Percentiles rank a stretch among this genome's conserved stretches.
Conservation (phyloP, 2,113 vertebrate species). For the Myiozetetes cayanensis region DNA sequence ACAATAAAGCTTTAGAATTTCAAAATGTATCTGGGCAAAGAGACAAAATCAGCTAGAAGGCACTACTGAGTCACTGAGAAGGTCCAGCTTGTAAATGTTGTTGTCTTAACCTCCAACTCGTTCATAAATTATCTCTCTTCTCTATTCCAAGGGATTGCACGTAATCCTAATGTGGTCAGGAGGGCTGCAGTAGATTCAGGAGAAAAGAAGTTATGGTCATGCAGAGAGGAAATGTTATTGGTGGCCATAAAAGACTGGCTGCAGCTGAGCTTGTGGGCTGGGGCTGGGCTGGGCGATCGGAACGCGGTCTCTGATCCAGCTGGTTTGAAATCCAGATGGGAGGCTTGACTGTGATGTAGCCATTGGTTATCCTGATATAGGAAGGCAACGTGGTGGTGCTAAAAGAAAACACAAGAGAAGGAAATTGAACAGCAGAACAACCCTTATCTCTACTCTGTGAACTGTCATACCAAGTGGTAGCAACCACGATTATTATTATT, state of each 20-base stretch:
- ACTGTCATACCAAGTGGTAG: not conserved
- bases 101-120: conserved; percentile 20
- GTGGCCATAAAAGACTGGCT: not conserved
- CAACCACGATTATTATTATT: not conserved
- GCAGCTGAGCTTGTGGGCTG: conserved; percentile 49
- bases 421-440: not conserved
- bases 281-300: not conserved
- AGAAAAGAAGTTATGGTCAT: conserved; percentile 62
- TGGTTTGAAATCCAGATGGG: conserved; percentile 73
- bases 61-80: conserved; percentile 61
- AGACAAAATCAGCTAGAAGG: conserved; percentile 65
- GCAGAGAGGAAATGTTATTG: conserved; percentile 49
- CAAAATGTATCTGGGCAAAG: conserved; percentile 69
- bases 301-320: conserved; percentile 56
- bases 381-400: conserved; percentile 84
- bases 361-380: conserved; percentile 82
- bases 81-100: conserved; percentile 43
- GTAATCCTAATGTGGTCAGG: conserved; percentile 76
- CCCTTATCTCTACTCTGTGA: not conserved
- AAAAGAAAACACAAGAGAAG: conserved; percentile 37
- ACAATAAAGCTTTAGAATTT: conserved; percentile 79
- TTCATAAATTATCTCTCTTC: conserved; percentile 54
- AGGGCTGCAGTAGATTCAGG: conserved; percentile 75
- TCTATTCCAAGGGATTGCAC: conserved; percentile 52
- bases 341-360: conserved; percentile 83